Conservation (phyloP, 2,113 vertebrate species). For the Chlorodrepanis virens region DNA sequence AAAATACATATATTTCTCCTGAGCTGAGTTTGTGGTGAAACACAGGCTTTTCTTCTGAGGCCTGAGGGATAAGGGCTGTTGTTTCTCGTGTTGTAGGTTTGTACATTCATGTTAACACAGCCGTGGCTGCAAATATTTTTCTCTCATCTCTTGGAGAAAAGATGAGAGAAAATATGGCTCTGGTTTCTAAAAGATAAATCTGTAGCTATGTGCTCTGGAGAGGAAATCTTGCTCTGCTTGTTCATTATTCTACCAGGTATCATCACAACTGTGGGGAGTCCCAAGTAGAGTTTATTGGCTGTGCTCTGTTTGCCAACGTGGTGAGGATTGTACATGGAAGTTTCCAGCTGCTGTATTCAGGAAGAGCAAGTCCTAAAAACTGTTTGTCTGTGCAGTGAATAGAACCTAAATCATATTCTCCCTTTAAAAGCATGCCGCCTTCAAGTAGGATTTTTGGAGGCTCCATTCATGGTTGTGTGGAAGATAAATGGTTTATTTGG, state of each 20-base stretch:
- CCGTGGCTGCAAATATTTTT: background rate
- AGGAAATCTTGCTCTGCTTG: background rate
- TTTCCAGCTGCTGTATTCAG: background rate
- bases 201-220: fast-evolving
- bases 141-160: background rate
- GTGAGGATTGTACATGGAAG: background rate
- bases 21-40: background rate
- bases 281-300: background rate
- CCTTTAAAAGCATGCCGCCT: background rate
- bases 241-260: background rate
- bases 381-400: background rate
- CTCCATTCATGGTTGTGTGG: background rate
- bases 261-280: background rate
- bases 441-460: background rate
- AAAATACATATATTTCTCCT: background rate
- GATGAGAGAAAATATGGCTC: background rate
- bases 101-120: background rate
- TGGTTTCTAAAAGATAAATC: background rate
- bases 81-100: background rate
- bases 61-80: background rate
- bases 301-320: background rate
- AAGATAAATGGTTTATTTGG: background rate
- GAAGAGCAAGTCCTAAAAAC: background rate
- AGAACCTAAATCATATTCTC: background rate
- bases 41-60: background rate